phyloP scores from a whole-genome alignment of 2,797 vertebrate genomes.

The Sarcophilus harrisii region DNA sequence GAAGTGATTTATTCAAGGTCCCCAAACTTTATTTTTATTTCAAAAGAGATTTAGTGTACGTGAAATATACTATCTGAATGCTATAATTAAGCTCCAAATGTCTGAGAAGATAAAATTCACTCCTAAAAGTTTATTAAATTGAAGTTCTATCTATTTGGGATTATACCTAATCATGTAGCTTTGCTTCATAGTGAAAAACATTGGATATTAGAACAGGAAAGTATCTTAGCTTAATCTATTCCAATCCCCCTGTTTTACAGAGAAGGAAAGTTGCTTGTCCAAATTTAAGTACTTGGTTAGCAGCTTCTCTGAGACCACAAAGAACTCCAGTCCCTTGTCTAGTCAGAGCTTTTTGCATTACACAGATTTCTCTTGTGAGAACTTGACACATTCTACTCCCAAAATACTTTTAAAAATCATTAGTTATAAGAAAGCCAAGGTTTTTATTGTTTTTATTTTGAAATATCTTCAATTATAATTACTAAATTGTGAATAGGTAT shows the following conservation, averaged over 20 bases:
- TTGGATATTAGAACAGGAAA: not conserved
- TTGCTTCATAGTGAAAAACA: not conserved
- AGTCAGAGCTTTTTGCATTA: not conserved
- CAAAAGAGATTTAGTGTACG: slow-evolving; percentile 23
- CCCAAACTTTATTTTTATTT: slow-evolving; percentile 35
- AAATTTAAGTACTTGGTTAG: not conserved
- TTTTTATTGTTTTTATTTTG: too few relatives aligned
- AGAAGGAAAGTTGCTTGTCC: not conserved
- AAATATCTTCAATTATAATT: too few relatives aligned
- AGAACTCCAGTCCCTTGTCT: not conserved
- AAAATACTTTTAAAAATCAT: too few relatives aligned
- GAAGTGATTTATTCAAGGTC: not conserved
- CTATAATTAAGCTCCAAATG: not conserved
- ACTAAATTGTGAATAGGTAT: too few relatives aligned
- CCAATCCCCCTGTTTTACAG: not conserved
- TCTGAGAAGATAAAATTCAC: slow-evolving; percentile 16
- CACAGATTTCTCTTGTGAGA: too few relatives aligned
- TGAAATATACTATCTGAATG: not conserved
- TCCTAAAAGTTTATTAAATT: slow-evolving; percentile 31
- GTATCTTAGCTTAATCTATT: not conserved
- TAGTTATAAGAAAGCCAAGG: too few relatives aligned
- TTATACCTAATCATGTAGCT: slow-evolving; percentile 55
- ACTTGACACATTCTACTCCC: too few relatives aligned
- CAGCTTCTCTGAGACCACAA: not conserved
- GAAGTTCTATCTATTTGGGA: slow-evolving; percentile 41